Base-by-base conservation (phyloP, 2,888 invertebrate species). In the Fragum fragum region DNA sequence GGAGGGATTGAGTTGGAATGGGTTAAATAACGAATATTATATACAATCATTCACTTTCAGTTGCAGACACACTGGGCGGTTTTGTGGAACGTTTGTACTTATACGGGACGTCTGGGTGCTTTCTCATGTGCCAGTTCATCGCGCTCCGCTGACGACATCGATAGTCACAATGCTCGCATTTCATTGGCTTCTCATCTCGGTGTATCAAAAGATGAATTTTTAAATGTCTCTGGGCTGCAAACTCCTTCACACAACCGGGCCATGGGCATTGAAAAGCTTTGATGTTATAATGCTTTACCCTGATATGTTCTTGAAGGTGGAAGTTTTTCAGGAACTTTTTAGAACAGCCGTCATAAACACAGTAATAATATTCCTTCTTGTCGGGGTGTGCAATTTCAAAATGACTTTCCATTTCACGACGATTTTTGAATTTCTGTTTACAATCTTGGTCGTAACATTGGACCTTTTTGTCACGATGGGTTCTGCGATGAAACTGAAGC, bases 51-150 rank as follows among this genome's bases (percentile, higher is more conserved):
- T 84, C 84, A 52, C 84, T 84, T 61, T 84, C 84, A 2, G 80
- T 61, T 18, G 76, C 72, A 1, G 81, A 84, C 57, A 73, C 73
- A 57, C 74, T 79, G 16, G 81, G 81, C 9, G 81, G 77, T 36
- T 81, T 80, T 28, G 57, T 66, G 16, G 79, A 73, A 14, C 85
- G 70, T 55, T 82, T 81, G 80, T 90, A 88, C 28, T 88, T 88
- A 39, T 86, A 87, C 1, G 91, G 88, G 1, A 87, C 87, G 77
- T 90, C 90, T 23, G 91, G 92, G 73, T 92, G 92, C 85, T 92
- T 92, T 61, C 90, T 83, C 89, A 92, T 90, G 81, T 93, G 93
- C 93, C 93, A 93, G 68, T 91, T 90, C 39, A 93, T 80, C 2
- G 92, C 92, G 57, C 90, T 90, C 39, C 90, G 86, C 83, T 93